Evolutionary conservation across 2,888 invertebrate species (phyloP).

Genomic region (Maniola hyperantus): DNA sequence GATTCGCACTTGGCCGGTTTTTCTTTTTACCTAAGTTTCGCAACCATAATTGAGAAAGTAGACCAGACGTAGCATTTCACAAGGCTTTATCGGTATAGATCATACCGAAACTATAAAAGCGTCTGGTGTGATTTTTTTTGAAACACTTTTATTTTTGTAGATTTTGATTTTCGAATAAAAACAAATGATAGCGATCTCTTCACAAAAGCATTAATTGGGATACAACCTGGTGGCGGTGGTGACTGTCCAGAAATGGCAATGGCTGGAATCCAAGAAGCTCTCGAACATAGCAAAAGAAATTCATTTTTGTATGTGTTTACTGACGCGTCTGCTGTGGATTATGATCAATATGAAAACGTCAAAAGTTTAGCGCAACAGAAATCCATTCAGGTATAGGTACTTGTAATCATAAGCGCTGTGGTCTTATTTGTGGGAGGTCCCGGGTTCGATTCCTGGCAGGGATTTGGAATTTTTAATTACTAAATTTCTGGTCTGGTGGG

Average conservation of each 20-base stretch:
- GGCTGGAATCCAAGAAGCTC: slow-evolving; percentile 56
- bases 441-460: no score
- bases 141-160: slow-evolving; percentile 39
- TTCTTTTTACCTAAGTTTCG: no score
- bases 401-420: no score
- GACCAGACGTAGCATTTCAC: no score
- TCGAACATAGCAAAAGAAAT: slow-evolving; percentile 51
- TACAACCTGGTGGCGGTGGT: slow-evolving; percentile 46
- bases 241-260: slow-evolving; percentile 63
- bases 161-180: slow-evolving; percentile 36
- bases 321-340: slow-evolving; percentile 62
- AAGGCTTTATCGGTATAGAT: no score
- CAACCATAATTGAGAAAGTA: no score
- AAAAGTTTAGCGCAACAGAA: slow-evolving; percentile 52
- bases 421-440: no score
- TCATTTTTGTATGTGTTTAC: slow-evolving; percentile 66
- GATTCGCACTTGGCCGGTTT: no score
- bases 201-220: slow-evolving; percentile 43
- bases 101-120: not conserved
- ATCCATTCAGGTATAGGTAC: slow-evolving; percentile 50
- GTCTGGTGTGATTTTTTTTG: not conserved
- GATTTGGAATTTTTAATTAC: no score
- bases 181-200: slow-evolving; percentile 51
- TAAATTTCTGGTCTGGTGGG: no score
- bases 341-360: slow-evolving; percentile 43